Conservation (phyloP, 2,888 invertebrate species). For the Leptarthrus brevirostris region DNA sequence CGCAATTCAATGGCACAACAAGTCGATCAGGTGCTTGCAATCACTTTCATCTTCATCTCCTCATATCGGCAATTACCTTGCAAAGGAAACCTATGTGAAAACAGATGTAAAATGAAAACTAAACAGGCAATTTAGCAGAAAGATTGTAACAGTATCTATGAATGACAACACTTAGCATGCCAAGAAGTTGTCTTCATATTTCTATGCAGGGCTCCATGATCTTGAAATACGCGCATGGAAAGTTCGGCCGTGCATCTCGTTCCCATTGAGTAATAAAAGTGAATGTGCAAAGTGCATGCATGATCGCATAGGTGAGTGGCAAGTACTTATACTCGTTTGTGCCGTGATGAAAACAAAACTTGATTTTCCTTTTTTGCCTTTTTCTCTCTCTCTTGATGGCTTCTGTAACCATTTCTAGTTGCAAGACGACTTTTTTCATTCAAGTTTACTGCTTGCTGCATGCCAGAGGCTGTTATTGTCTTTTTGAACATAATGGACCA, state of each 20-base stretch:
- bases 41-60: neutral
- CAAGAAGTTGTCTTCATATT: no score
- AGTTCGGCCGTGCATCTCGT: neutral
- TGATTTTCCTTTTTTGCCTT: neutral
- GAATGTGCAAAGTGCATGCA: constrained; percentile 9
- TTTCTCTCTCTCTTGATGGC: neutral
- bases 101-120: neutral
- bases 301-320: constrained; percentile 1
- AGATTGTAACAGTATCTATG: no score
- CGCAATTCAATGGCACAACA: neutral
- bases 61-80: neutral
- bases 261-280: constrained; percentile 6
- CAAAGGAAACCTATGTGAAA: neutral
- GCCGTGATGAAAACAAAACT: neutral
- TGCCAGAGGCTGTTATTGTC: neutral
- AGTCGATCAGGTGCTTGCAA: neutral
- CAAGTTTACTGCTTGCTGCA: neutral
- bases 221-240: neutral
- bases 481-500: neutral
- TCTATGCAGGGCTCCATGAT: neutral
- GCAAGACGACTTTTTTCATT: neutral
- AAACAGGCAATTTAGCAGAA: no score
- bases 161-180: no score
- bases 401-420: neutral
- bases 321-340: neutral